Base-by-base conservation (phyloP, 2,888 invertebrate species). In the Torymus auratus region DNA sequence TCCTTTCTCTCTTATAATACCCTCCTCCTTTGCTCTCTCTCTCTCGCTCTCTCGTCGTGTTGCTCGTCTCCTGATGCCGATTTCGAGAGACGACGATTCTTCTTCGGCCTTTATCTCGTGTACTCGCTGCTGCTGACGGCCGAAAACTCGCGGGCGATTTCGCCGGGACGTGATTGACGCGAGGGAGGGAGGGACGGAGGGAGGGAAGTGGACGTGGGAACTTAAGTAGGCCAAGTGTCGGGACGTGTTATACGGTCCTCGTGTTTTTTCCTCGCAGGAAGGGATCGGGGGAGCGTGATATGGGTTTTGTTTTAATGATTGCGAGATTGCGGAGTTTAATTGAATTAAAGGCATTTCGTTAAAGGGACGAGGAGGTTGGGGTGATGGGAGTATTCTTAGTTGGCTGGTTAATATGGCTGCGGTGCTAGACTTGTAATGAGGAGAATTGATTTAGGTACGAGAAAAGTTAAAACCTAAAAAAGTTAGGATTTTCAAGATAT, bases 111-210 rank as follows among this genome's bases (percentile, higher is more conserved):
- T 69, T 55, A 65, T 73, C 28, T 53, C 17, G 28, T 41, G 60
- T 41, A 20, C 28, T 28, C 28, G 28, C 28, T 28, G 28, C 69
- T 62, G 14, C 41, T 14, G 15, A 28, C 14, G 55, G 28, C 67
- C 73, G 58, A 67, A 67, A 67, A 67, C 67, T 13, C 17, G 28
- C 23, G 17, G 62, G 15, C 55, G 71, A 71, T 64, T 73, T 52
- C 71, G 41, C 52, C 7, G 28, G 28, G 61, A 28, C 75, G 58
- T 86, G 86, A 88, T 87, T 87, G 87, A 87, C 86, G 85, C 85
- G 85, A 83, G 84, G 85, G 84, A 85, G 87, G 85, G 86, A 28
- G 84, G 85, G 83, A 84, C 86, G 52, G 17, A 15, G 72, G 55
- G 53, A 64, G 67, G 77, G 78, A 72, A 72, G 72, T 68, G 53